Conservation (phyloP, 2,888 invertebrate genomes). For the Sarcophaga caerulescens region DNA sequence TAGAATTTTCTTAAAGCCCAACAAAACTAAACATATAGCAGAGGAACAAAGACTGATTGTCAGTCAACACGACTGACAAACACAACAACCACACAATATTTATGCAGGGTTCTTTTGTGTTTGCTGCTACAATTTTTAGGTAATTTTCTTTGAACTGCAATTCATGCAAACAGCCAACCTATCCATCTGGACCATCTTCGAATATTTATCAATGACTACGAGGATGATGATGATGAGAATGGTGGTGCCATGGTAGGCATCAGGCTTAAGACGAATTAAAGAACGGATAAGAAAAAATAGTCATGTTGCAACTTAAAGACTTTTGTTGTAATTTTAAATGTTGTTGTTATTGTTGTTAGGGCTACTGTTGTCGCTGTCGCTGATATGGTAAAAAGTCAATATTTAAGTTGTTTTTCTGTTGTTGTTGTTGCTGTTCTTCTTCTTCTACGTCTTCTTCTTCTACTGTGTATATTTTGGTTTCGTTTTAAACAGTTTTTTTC, state of each 20-base stretch:
- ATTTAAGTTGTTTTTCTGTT: constrained; percentile 52
- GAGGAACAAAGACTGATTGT: constrained; percentile 1
- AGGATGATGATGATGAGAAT: neutral
- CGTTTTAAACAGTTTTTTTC: constrained; percentile 27
- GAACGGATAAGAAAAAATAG: neutral
- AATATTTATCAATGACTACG: constrained; percentile 59
- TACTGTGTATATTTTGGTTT: constrained; percentile 8
- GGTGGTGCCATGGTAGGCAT: constrained; percentile 12
- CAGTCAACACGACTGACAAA: neutral
- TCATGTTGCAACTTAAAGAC: constrained; percentile 53
- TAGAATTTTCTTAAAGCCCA: constrained; percentile 20
- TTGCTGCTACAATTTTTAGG: constrained; percentile 38
- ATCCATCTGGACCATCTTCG: constrained; percentile 42
- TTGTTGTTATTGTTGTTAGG: neutral
- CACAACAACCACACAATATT: neutral
- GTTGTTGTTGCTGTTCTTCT: neutral
- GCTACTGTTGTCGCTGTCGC: constrained; percentile 53
- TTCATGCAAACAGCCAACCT: constrained; percentile 34
- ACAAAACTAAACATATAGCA: constrained; percentile 7
- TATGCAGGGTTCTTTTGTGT: constrained; percentile 6
- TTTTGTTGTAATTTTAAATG: constrained; percentile 3
- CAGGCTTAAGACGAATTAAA: neutral
- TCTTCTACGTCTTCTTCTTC: neutral
- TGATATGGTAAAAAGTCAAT: constrained; percentile 67
- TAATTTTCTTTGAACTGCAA: constrained; percentile 28